Evolutionary conservation across 1,140 invertebrate species (phyloP).

Genomic region (Drosophila kikkawai): DNA sequence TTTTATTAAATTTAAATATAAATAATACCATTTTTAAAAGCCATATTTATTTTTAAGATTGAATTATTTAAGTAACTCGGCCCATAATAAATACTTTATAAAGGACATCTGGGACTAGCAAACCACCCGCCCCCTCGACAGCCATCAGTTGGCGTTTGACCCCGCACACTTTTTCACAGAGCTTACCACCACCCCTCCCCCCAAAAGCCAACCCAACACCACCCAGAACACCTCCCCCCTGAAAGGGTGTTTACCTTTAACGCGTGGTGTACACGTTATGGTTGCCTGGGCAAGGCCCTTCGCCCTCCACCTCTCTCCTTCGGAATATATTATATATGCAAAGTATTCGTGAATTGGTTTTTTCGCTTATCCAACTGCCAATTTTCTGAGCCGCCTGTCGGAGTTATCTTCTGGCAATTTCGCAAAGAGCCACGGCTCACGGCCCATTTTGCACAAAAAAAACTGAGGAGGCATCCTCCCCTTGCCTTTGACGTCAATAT

Average conservation of each 20-base stretch:
- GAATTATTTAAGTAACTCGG: not conserved
- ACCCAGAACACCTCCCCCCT: not conserved
- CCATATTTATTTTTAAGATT: no score
- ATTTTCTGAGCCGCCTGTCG: slow-evolving; percentile 81
- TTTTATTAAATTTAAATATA: not conserved
- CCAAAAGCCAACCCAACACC: not conserved
- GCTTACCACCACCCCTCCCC: not conserved
- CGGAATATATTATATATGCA: slow-evolving; percentile 83
- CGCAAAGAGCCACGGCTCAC: slow-evolving; percentile 37
- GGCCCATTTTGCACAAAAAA: slow-evolving; percentile 70
- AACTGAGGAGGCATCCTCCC: not conserved
- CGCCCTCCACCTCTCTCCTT: slow-evolving; percentile 51
- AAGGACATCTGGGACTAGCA: slow-evolving; percentile 14
- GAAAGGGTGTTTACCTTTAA: slow-evolving; percentile 82
- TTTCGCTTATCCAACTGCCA: slow-evolving; percentile 84
- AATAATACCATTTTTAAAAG: no score
- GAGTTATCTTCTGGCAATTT: slow-evolving; percentile 81
- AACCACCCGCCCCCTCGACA: not conserved
- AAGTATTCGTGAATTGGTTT: slow-evolving; percentile 85
- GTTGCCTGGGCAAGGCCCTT: slow-evolving; percentile 57
- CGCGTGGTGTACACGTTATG: slow-evolving; percentile 60
- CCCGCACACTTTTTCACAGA: slow-evolving; percentile 23
- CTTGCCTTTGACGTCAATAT: slow-evolving; percentile 47
- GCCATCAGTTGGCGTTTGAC: slow-evolving; percentile 60
- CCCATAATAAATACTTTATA: slow-evolving; percentile 6